These are phyloP conservation scores for Hippocampus comes DNA, from an alignment of 2,113 vertebrate genomes.

Conservation along the genomic window DNA sequence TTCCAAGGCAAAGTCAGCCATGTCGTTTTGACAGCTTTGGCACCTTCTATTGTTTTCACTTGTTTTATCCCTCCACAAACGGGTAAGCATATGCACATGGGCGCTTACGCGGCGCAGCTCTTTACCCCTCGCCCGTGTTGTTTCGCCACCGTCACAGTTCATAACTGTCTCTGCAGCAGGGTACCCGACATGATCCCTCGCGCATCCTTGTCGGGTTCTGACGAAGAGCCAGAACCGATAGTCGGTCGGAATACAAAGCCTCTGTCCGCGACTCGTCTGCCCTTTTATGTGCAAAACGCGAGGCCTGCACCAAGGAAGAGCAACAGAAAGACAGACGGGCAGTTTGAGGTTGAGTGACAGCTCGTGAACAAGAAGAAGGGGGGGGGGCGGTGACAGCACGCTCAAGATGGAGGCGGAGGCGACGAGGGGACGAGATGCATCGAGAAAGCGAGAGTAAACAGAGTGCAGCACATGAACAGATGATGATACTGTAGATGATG, in stretches of 20 bases:
- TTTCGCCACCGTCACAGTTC: slow-evolving; percentile 6
- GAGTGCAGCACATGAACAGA: slow-evolving; percentile 41
- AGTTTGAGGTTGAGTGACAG: slow-evolving; percentile 42
- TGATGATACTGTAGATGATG: slow-evolving; percentile 49
- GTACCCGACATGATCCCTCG: slow-evolving; percentile 21
- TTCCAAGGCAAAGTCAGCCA: slow-evolving; percentile 38
- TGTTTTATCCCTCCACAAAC: not conserved
- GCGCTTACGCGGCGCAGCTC: not conserved
- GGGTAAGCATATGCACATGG: slow-evolving; percentile 6
- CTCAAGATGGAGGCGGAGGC: slow-evolving; percentile 25
- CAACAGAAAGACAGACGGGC: slow-evolving; percentile 29
- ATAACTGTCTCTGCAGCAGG: slow-evolving; percentile 26
- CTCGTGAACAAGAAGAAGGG: slow-evolving; percentile 38
- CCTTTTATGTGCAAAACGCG: slow-evolving; percentile 21
- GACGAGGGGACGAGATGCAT: slow-evolving; percentile 29
- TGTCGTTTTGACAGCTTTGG: slow-evolving; percentile 25
- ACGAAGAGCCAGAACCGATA: slow-evolving; percentile 37
- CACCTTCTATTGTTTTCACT: slow-evolving; percentile 21
- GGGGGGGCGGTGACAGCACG: slow-evolving; percentile 32
- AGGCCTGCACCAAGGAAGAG: slow-evolving; percentile 4
- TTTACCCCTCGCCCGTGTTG: slow-evolving; percentile 29
- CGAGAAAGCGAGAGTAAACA: slow-evolving; percentile 48
- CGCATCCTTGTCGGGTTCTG: slow-evolving; percentile 36
- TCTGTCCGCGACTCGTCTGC: slow-evolving; percentile 47
- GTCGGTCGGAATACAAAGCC: slow-evolving; percentile 45